A percentile compares a stretch with the other conserved stretches of the same genome.
These are phyloP conservation scores for Drosophila seguyi DNA, from an alignment of 1,140 invertebrate species.

Conservation along the genomic window DNA sequence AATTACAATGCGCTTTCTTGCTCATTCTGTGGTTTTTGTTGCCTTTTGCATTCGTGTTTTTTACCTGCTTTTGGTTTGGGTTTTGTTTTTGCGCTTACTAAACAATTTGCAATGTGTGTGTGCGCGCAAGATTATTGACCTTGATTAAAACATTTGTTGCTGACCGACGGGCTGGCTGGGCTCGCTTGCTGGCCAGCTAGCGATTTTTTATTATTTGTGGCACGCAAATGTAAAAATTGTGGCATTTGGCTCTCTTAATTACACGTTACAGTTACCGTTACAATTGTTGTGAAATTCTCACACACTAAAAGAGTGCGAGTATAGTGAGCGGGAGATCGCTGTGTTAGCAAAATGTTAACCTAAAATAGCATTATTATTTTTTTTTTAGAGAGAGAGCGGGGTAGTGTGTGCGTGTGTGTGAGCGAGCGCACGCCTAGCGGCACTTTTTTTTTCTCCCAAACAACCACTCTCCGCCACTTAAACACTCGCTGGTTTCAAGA, in stretches of 20 bases:
- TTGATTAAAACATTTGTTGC: slow-evolving; percentile 71
- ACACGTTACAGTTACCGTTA: slow-evolving; percentile 17
- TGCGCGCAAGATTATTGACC: slow-evolving; percentile 74
- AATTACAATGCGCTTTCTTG: slow-evolving; percentile 76
- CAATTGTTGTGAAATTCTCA: slow-evolving; percentile 47
- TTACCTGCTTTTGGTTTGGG: slow-evolving; percentile 57
- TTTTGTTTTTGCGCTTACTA: slow-evolving; percentile 58
- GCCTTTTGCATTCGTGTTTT: slow-evolving; percentile 69
- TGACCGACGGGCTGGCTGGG: slow-evolving; percentile 18
- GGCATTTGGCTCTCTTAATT: slow-evolving; percentile 35
- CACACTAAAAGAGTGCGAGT: not conserved
- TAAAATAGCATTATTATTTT: slow-evolving; percentile 72
- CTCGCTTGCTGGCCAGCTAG: not conserved
- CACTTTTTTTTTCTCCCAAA: slow-evolving; percentile 76
- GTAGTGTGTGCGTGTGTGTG: slow-evolving; percentile 31
- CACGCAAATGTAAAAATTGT: slow-evolving; percentile 46
- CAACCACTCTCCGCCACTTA: slow-evolving; percentile 51
- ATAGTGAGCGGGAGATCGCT: slow-evolving; percentile 27
- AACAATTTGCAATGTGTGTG: slow-evolving; percentile 62
- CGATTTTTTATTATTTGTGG: slow-evolving; percentile 42
- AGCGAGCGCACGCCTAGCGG: slow-evolving; percentile 71
- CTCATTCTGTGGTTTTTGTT: slow-evolving; percentile 51
- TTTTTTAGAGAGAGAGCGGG: slow-evolving; percentile 32
- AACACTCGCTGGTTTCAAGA: slow-evolving; percentile 38
- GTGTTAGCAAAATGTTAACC: slow-evolving; percentile 70